Evolutionary conservation across 2,888 invertebrate genomes (phyloP).

Genomic region (Aphidoletes aphidimyza): DNA sequence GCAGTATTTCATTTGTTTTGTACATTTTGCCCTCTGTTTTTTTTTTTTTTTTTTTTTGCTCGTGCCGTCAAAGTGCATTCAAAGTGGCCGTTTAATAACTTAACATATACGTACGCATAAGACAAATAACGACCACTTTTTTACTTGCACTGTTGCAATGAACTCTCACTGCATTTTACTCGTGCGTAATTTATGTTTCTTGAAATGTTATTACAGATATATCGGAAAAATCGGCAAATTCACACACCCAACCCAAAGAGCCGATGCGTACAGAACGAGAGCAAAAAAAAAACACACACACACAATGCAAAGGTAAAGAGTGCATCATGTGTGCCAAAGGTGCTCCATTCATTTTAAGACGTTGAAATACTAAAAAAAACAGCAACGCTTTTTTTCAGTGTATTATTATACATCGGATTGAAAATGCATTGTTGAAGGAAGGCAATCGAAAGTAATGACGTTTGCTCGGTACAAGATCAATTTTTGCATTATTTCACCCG

Average conservation of each 20-base stretch:
- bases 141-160: constrained; percentile 52
- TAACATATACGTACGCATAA: constrained; percentile 14
- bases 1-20: neutral
- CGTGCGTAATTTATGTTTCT: constrained; percentile 47
- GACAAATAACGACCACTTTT: constrained; percentile 50
- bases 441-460: constrained; percentile 4
- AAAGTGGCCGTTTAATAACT: neutral
- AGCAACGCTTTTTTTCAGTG: neutral
- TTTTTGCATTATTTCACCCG: neutral
- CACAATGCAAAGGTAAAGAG: too few species aligned
- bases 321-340: constrained; percentile 23
- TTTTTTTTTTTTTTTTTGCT: too few species aligned
- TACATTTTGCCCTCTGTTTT: too few species aligned
- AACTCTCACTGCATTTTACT: constrained; percentile 15
- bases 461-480: constrained; percentile 28
- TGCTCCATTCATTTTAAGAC: neutral
- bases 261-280: neutral
- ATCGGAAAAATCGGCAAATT: constrained; percentile 11
- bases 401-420: neutral
- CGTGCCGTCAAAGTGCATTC: neutral
- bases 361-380: neutral
- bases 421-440: neutral
- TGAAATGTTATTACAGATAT: constrained; percentile 37
- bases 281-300: too few species aligned
- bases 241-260: constrained; percentile 18